These are phyloP conservation scores for Drosophila suzukii DNA, from an alignment of 1,140 invertebrate species.

Conservation along the genomic window DNA sequence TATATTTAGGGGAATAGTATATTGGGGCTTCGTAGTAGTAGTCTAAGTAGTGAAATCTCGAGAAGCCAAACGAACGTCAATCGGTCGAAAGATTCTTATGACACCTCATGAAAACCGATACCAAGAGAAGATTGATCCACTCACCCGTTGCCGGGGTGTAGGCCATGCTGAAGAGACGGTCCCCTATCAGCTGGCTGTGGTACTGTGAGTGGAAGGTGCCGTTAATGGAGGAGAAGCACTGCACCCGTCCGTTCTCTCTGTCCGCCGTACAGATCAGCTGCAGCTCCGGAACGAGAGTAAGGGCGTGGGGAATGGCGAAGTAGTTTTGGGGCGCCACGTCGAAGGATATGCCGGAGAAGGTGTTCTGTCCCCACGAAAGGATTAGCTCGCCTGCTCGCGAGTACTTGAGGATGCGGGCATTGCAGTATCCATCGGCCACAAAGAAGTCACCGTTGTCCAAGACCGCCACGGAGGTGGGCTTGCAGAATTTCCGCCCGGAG, in stretches of 20 bases:
- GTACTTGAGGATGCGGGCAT: constrained; percentile 95
- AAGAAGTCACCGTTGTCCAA: constrained; percentile 94
- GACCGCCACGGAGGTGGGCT: constrained; percentile 96
- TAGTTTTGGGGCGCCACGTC: constrained; percentile 86
- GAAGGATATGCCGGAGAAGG: constrained; percentile 71
- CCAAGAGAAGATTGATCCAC: constrained; percentile 34
- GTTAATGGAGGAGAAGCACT: constrained; percentile 89
- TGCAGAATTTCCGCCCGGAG: constrained; percentile 94
- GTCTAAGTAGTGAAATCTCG: background rate
- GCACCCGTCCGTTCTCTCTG: constrained; percentile 94
- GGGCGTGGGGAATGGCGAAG: constrained; percentile 92
- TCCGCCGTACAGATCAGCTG: constrained; percentile 94
- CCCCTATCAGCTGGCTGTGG: constrained; percentile 87
- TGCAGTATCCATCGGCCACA: constrained; percentile 98
- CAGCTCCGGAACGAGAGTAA: constrained; percentile 91
- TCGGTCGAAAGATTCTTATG: constrained; percentile 20
- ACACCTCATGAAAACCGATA: constrained; percentile 23
- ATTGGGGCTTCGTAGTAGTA: background rate
- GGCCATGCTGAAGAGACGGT: constrained; percentile 89
- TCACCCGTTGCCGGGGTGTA: constrained; percentile 86
- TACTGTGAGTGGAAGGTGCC: constrained; percentile 88
- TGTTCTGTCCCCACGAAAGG: constrained; percentile 87
- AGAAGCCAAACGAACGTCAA: background rate
- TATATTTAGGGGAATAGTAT: background rate
- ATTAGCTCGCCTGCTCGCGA: constrained; percentile 89